These are phyloP conservation scores for Lasioglossum calceatum DNA, from an alignment of 2,888 invertebrate genomes.

Conservation along the genomic window DNA sequence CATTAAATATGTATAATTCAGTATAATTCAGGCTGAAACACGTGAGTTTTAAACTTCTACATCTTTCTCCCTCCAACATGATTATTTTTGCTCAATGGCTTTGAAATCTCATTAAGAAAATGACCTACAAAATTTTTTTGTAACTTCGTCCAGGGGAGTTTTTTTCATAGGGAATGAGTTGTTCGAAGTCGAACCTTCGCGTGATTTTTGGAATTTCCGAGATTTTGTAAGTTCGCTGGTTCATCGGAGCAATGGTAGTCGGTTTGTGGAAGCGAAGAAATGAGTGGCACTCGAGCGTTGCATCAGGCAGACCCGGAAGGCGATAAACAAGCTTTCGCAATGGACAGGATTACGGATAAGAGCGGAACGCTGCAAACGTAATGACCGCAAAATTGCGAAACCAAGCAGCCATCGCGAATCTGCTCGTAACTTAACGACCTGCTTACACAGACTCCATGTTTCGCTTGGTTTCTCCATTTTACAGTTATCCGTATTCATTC, in stretches of 20 bases:
- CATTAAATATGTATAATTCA: no score
- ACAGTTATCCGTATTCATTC: background rate
- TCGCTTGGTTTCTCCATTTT: slow-evolving; percentile 14
- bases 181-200: background rate
- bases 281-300: slow-evolving; percentile 42
- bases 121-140: no score
- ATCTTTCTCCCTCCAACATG: no score
- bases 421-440: slow-evolving; percentile 53
- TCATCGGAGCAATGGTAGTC: background rate
- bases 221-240: background rate
- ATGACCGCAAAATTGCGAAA: slow-evolving; percentile 59
- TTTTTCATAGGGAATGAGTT: background rate
- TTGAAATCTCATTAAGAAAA: no score
- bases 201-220: slow-evolving; percentile 8
- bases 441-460: slow-evolving; percentile 40
- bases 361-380: slow-evolving; percentile 45
- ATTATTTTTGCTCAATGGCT: no score
- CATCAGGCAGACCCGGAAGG: slow-evolving; percentile 38
- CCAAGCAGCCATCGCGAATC: slow-evolving; percentile 43
- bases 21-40: no score
- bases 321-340: slow-evolving; percentile 55
- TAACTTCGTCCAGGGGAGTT: background rate
- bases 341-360: slow-evolving; percentile 51
- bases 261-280: slow-evolving; percentile 18
- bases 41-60: no score